These are phyloP conservation scores for Rhombomys opimus DNA, from an alignment of 2,113 vertebrate species.

Conservation along the genomic window DNA sequence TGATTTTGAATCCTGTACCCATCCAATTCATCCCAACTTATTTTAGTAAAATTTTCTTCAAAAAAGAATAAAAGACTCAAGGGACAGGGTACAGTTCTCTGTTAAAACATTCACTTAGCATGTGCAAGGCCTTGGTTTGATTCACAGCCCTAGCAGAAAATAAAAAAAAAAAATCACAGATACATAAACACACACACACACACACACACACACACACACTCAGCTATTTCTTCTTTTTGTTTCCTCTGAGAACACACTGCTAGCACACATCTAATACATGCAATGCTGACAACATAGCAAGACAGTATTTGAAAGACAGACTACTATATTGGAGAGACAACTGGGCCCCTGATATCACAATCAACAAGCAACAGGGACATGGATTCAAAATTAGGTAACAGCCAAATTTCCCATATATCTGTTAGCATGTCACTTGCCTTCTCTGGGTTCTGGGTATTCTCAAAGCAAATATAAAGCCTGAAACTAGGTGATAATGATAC, in stretches of 20 bases:
- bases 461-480: neutral
- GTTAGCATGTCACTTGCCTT: neutral
- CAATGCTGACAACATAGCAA: neutral
- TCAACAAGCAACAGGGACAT: neutral
- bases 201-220: neutral
- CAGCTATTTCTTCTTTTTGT: neutral
- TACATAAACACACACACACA: neutral
- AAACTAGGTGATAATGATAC: neutral
- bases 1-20: neutral
- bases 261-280: neutral
- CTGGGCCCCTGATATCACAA: neutral
- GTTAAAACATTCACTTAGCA: neutral
- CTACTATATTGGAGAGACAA: neutral
- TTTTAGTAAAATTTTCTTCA: neutral
- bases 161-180: neutral
- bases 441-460: neutral
- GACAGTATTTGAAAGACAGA: slow-evolving; percentile 7
- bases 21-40: neutral
- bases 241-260: neutral
- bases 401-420: neutral
- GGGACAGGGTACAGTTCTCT: neutral
- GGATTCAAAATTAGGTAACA: neutral
- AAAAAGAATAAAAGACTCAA: neutral
- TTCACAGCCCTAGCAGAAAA: neutral
- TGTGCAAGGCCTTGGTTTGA: neutral